Evolutionary conservation across 2,797 vertebrate genomes (phyloP).

Genomic region (Acanthiza pusilla): DNA sequence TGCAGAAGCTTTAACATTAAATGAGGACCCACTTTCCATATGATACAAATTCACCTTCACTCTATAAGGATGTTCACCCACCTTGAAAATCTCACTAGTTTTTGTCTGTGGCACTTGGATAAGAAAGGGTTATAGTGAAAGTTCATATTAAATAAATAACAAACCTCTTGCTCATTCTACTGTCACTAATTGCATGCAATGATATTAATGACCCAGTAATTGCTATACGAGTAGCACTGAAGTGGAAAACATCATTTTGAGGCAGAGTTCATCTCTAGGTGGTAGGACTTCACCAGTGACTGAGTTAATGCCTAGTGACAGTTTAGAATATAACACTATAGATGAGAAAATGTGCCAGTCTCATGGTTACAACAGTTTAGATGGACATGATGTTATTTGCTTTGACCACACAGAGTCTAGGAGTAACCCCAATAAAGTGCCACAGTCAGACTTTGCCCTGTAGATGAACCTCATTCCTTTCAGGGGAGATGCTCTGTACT

Average conservation of each 20-base stretch:
- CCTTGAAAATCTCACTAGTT: not conserved
- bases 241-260: conserved; percentile 78
- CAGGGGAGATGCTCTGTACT: conserved; percentile 50
- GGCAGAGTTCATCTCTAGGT: conserved; percentile 78
- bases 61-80: not conserved
- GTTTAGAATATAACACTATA: conserved; percentile 68
- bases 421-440: conserved; percentile 57
- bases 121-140: conserved; percentile 59
- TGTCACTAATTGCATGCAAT: conserved; percentile 79
- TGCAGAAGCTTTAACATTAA: not conserved
- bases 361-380: conserved; percentile 49
- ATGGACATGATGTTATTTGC: conserved; percentile 67
- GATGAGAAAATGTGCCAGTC: conserved; percentile 68
- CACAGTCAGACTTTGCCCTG: conserved; percentile 65
- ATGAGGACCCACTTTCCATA: not conserved
- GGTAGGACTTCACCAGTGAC: conserved; percentile 75
- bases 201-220: conserved; percentile 84
- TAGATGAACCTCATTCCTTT: conserved; percentile 66
- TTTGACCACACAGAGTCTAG: conserved; percentile 66
- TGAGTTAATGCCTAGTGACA: conserved; percentile 83
- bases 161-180: conserved; percentile 62
- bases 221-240: conserved; percentile 71
- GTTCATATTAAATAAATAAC: conserved; percentile 48
- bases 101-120: not conserved
- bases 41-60: not conserved